These are phyloP conservation scores for Tiaroga cobitis DNA, from an alignment of 2,797 vertebrate species.

Conservation along the genomic window DNA sequence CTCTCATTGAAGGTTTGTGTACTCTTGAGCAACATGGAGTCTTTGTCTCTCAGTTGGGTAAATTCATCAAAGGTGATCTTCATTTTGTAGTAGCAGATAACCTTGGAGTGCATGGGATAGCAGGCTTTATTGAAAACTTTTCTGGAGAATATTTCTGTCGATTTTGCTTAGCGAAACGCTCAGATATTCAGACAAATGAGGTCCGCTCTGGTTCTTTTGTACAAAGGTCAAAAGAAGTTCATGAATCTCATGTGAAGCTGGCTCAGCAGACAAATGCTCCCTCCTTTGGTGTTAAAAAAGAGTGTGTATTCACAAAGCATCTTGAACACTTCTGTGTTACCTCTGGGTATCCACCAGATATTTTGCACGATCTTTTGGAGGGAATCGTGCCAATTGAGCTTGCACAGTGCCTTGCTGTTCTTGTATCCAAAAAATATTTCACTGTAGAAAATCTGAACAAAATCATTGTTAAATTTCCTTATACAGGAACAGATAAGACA, in stretches of 20 bases:
- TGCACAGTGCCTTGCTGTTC: background rate
- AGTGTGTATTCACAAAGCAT: background rate
- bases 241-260: constrained; percentile 36
- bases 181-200: constrained; percentile 36
- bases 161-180: constrained; percentile 32
- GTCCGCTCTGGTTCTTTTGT: constrained; percentile 40
- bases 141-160: constrained; percentile 36
- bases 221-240: constrained; percentile 27
- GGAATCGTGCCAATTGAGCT: background rate
- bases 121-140: constrained; percentile 46
- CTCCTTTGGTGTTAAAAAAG: too few relatives aligned
- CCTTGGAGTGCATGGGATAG: constrained; percentile 35
- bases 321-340: constrained; percentile 5
- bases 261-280: background rate
- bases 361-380: background rate
- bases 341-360: constrained; percentile 16
- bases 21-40: too few relatives aligned
- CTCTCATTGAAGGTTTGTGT: too few relatives aligned
- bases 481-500: background rate
- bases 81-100: constrained; percentile 38
- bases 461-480: too few relatives aligned
- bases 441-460: too few relatives aligned
- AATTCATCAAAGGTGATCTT: constrained; percentile 33
- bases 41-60: constrained; percentile 24
- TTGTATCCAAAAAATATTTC: too few relatives aligned